phyloP scores from a whole-genome alignment of 2,888 invertebrate species.

The Falcaria lacertinaria region DNA sequence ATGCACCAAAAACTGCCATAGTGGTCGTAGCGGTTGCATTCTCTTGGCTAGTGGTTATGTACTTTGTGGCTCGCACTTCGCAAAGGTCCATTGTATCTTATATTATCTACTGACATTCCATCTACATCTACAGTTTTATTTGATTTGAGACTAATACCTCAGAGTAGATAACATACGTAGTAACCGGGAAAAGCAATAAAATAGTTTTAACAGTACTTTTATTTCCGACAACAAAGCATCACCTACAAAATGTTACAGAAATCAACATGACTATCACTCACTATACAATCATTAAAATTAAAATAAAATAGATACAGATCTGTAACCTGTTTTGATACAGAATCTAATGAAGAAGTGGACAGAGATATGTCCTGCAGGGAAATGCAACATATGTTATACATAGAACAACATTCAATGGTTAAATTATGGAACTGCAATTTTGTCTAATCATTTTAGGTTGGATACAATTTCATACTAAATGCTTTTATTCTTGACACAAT shows the following conservation, averaged over 20 bases:
- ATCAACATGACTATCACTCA: constrained; percentile 34
- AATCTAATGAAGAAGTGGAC: constrained; percentile 15
- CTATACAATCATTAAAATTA: constrained; percentile 28
- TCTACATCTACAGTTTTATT: too few relatives aligned
- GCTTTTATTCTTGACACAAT: constrained; percentile 10
- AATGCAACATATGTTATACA: constrained; percentile 30
- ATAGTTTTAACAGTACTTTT: constrained; percentile 41
- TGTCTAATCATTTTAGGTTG: constrained; percentile 17
- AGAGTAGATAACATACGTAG: too few relatives aligned
- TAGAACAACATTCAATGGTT: constrained; percentile 18
- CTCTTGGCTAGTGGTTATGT: too few relatives aligned
- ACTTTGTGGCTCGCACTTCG: too few relatives aligned
- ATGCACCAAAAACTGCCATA: too few relatives aligned
- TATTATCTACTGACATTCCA: too few relatives aligned
- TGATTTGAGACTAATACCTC: too few relatives aligned
- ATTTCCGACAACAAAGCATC: constrained; percentile 66
- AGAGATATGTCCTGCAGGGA: constrained; percentile 15
- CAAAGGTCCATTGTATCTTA: too few relatives aligned
- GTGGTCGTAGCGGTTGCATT: too few relatives aligned
- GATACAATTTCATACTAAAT: constrained; percentile 17
- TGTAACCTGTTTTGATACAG: constrained; percentile 16
- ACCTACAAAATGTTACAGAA: constrained; percentile 51
- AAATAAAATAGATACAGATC: constrained; percentile 24
- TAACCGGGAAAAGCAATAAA: constrained; percentile 8
- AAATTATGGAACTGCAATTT: constrained; percentile 20